Evolutionary conservation across 2,797 vertebrate genomes (phyloP).

Genomic region (Pipistrellus nathusii): DNA sequence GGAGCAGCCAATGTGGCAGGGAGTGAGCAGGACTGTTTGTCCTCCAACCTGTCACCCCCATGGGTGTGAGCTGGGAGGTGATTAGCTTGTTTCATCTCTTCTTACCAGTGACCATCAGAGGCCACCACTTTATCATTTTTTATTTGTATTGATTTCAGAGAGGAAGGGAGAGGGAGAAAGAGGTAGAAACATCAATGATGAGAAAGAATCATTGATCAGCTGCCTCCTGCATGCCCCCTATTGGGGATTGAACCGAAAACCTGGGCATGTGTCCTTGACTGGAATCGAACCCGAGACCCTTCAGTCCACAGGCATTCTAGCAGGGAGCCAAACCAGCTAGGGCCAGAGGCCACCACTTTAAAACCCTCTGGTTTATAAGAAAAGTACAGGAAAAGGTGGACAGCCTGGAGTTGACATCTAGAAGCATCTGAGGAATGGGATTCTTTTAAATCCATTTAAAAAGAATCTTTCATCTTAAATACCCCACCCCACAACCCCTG

Average conservation of each 20-base stretch:
- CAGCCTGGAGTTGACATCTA: neutral
- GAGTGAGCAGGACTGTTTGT: neutral
- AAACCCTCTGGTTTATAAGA: neutral
- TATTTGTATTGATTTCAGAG: too few relatives aligned
- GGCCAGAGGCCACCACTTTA: neutral
- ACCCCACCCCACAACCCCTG: neutral
- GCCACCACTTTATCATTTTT: neutral
- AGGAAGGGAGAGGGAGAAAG: too few relatives aligned
- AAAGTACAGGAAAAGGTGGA: neutral
- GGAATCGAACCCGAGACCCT: too few relatives aligned
- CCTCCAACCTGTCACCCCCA: neutral
- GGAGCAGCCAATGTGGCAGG: neutral
- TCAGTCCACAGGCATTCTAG: too few relatives aligned
- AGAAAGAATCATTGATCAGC: too few relatives aligned
- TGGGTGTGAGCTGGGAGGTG: neutral
- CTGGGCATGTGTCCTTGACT: too few relatives aligned
- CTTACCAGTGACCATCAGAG: neutral
- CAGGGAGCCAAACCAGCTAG: too few relatives aligned
- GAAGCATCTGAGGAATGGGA: neutral
- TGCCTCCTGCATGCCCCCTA: too few relatives aligned
- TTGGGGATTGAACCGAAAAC: too few relatives aligned
- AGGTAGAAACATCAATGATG: too few relatives aligned
- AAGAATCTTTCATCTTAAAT: neutral
- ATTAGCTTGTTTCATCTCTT: neutral
- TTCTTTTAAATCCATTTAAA: neutral